Evolutionary conservation across 1,140 invertebrate species (phyloP).

Genomic region (Thalassaphorura encarpata): DNA sequence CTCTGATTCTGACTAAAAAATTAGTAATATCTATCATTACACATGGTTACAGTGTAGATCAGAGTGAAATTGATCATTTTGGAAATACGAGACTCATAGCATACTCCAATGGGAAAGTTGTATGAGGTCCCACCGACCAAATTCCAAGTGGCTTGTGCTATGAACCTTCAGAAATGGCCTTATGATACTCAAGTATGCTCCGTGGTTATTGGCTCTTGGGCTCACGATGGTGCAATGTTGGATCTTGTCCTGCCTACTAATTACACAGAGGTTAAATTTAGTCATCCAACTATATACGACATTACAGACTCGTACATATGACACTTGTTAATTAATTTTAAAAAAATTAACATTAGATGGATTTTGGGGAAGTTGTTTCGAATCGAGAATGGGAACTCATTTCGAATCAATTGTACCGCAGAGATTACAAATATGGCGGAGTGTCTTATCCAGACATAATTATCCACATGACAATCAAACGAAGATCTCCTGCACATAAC

Average conservation of each 20-base stretch:
- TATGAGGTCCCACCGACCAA: conserved; percentile 31
- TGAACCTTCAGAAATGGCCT: conserved; percentile 30
- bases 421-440: neutral
- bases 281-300: neutral
- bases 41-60: conserved; percentile 17
- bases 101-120: conserved; percentile 9
- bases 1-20: no score
- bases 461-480: conserved; percentile 5
- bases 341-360: no score
- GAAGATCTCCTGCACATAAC: conserved; percentile 20
- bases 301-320: neutral
- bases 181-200: conserved; percentile 31
- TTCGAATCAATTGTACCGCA: neutral
- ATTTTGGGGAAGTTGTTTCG: conserved; percentile 2
- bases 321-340: neutral
- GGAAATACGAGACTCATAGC: conserved; percentile 22
- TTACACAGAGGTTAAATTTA: conserved; percentile 9
- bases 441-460: conserved; percentile 22
- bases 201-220: conserved; percentile 31
- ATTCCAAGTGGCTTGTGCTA: conserved; percentile 27
- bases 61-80: conserved; percentile 33
- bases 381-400: conserved; percentile 28
- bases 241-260: conserved; percentile 20
- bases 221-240: conserved; percentile 26
- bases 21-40: neutral